Evolutionary conservation across 2,797 vertebrate species (phyloP), one percentile per base, ranked within the genome.

Genomic region (Tenualosa thibaudeaui): DNA sequence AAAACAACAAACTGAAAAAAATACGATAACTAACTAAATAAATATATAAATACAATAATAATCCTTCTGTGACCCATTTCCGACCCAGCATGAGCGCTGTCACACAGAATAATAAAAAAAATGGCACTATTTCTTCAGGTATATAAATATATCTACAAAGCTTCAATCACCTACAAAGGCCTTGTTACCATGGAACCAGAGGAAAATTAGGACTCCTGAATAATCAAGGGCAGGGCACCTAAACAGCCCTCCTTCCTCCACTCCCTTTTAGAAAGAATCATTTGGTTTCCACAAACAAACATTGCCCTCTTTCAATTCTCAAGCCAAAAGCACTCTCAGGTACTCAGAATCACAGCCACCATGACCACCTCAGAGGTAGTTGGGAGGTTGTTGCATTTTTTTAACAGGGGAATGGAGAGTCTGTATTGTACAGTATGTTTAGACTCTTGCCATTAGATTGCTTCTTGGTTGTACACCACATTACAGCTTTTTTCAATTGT

Each of bases 31-130:
- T 75, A 75, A 71, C 37, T 15, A 71, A 75, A 43, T 19, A 75
- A 75, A 7, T 40, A 75, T 40, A 43, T 19, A 75, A 75, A 7
- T 40, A 75, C 40, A 75, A 75, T 75, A 75, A 75, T 75, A 75
- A 75, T 75, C 31, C 68, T 75, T 68, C 40, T 75, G 68, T 75
- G 68, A 75, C 68, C 68, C 37, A 75, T 75, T 75, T 75, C 68
- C 17, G 68, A 15, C 31, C 31, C 68, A 75, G 68, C 68, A 43
- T 31, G 31, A 12, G 37, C 17, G 68, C 68, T 75, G 68, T 75
- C 68, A 75, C 37, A 75, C 68, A 7, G 3, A 17, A 15, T 75
- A 75, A 75, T 40, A 24, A 56, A 56, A 56, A 75, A 75, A 75
- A 43, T 37, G 37, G 17, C 37, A 75, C 24, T 75, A 3, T 75